Percentiles rank a stretch among this genome's conserved stretches.
Evolutionary conservation across 2,113 vertebrate species (phyloP).

Genomic region (Nematolebias whitei): DNA sequence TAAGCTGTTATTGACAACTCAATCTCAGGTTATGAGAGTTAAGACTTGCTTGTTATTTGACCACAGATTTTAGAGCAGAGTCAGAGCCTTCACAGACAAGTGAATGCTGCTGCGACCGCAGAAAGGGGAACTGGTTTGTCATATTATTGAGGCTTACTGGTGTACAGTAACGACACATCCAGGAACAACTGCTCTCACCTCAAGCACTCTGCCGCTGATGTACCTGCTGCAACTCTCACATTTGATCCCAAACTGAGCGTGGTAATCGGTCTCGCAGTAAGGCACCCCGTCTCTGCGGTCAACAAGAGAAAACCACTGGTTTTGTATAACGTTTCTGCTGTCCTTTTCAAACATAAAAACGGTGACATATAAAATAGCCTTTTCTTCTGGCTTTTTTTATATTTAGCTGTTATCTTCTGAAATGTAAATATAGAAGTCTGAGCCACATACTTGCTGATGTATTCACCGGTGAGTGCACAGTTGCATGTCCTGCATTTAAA

Average conservation of each 20-base stretch:
- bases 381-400: neutral
- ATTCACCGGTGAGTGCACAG: constrained; percentile 91
- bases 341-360: neutral
- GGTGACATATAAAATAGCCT: neutral
- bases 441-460: constrained; percentile 96
- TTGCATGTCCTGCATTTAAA: constrained; percentile 95
- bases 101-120: too few relatives aligned
- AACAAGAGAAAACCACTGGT: constrained; percentile 3
- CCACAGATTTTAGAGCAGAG: too few relatives aligned
- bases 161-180: constrained; percentile 6
- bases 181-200: constrained; percentile 81
- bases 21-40: too few relatives aligned
- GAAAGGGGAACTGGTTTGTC: neutral
- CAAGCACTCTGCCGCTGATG: constrained; percentile 94
- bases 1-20: neutral
- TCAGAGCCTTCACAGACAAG: too few relatives aligned
- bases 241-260: constrained; percentile 92
- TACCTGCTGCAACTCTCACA: constrained; percentile 92
- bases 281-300: constrained; percentile 88
- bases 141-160: neutral
- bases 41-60: too few relatives aligned
- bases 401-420: neutral
- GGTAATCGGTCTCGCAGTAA: constrained; percentile 94
- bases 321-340: neutral
- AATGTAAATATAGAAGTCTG: neutral